A percentile compares a stretch with the other conserved stretches of the same genome.
These are phyloP conservation scores for Scaptomyza polygonia DNA, from an alignment of 2,888 invertebrate species.

Conservation along the genomic window DNA sequence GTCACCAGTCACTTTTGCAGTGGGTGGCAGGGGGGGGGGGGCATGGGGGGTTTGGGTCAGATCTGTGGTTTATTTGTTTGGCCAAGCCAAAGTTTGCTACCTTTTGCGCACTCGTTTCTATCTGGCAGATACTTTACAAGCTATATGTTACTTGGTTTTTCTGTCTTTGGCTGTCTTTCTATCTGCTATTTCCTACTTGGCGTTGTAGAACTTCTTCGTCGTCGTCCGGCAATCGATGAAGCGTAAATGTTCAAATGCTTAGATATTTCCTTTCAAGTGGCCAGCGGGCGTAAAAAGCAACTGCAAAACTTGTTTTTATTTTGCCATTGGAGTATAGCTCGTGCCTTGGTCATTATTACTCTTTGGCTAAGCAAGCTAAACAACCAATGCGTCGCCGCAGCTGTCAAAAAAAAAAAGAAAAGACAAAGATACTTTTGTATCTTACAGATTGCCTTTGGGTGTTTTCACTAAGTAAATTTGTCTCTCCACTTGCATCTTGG, in stretches of 20 bases:
- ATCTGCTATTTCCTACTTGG: neutral
- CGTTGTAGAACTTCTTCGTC: constrained; percentile 1
- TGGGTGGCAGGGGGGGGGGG: neutral
- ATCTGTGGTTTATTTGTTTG: constrained; percentile 77
- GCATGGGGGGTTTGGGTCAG: too few relatives aligned
- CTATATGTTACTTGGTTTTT: constrained; percentile 12
- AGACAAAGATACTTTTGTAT: constrained; percentile 63
- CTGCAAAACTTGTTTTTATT: constrained; percentile 16
- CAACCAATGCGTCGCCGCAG: constrained; percentile 55
- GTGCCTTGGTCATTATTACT: constrained; percentile 81
- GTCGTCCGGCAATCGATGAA: constrained; percentile 75
- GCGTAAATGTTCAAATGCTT: constrained; percentile 80
- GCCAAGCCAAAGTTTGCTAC: constrained; percentile 72
- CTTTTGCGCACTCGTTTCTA: constrained; percentile 51
- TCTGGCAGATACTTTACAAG: constrained; percentile 61
- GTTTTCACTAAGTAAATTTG: constrained; percentile 65
- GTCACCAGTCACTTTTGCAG: too few relatives aligned
- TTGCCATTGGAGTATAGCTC: constrained; percentile 48
- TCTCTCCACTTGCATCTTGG: constrained; percentile 41
- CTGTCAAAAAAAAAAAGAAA: constrained; percentile 48
- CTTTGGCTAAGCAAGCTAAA: constrained; percentile 42
- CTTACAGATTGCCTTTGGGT: constrained; percentile 66
- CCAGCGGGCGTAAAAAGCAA: constrained; percentile 52
- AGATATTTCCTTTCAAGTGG: constrained; percentile 63
- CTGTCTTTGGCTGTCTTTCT: constrained; percentile 1